A percentile compares a stretch with the other conserved stretches of the same genome.
These are phyloP conservation scores for Rattus rattus DNA, from an alignment of 2,113 vertebrate species.

Conservation along the genomic window DNA sequence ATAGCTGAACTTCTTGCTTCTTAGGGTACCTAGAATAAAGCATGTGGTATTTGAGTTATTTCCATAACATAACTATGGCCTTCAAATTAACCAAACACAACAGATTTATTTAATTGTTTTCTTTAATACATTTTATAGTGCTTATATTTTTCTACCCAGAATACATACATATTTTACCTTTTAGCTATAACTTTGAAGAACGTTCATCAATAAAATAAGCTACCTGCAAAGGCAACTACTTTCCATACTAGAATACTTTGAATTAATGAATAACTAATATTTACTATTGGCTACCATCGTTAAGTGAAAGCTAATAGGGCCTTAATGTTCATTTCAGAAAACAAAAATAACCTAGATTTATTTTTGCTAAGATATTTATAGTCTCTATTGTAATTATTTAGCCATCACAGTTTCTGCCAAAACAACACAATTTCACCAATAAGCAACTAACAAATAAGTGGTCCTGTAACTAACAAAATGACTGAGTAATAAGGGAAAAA, in stretches of 20 bases:
- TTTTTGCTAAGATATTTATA: conserved; percentile 43
- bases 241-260: neutral
- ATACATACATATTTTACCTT: neutral
- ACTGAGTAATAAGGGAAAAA: neutral
- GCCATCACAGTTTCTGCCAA: neutral
- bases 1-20: neutral
- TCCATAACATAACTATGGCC: neutral
- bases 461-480: neutral
- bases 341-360: neutral
- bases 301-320: neutral
- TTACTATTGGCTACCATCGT: neutral
- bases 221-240: neutral
- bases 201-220: conserved; percentile 24
- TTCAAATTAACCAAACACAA: conserved; percentile 14
- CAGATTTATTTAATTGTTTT: neutral
- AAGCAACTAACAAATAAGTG: neutral
- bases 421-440: neutral
- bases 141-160: neutral
- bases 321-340: conserved; percentile 38
- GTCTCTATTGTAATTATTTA: neutral
- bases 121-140: neutral
- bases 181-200: neutral
- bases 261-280: neutral
- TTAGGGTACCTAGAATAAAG: neutral
- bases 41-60: neutral